Evolutionary conservation across 2,888 invertebrate species (phyloP).

Genomic region (Thymelicus sylvestris): DNA sequence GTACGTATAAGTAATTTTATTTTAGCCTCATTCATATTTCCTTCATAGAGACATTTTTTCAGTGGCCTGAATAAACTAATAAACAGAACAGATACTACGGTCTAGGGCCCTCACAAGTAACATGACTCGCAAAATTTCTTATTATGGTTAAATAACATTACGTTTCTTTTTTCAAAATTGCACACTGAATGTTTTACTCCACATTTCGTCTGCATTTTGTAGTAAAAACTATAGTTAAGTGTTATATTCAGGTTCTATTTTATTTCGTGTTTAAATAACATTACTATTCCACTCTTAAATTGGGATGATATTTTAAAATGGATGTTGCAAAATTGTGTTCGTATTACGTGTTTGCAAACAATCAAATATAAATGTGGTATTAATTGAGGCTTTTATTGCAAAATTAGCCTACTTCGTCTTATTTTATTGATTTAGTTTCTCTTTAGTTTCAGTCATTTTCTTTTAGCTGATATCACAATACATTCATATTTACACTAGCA

Average conservation of each 20-base stretch:
- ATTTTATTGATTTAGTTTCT: conserved; percentile 3
- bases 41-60: too few species aligned
- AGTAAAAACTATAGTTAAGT: neutral
- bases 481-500: neutral
- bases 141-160: too few species aligned
- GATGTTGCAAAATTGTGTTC: conserved; percentile 59
- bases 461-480: neutral
- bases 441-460: neutral
- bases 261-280: neutral
- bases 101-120: too few species aligned
- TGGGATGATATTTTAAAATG: neutral
- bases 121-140: too few species aligned
- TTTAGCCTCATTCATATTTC: too few species aligned
- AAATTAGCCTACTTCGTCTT: conserved; percentile 14
- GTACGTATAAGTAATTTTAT: too few species aligned
- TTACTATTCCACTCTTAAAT: neutral
- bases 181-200: too few species aligned
- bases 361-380: conserved; percentile 45
- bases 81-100: too few species aligned
- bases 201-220: neutral
- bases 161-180: too few species aligned
- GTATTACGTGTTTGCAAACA: conserved; percentile 59
- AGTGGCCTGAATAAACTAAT: too few species aligned
- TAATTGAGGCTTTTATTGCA: conserved; percentile 18
- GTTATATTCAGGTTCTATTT: neutral